Conservation (phyloP, 1,140 invertebrate species). For the Hesperophylax magnus region DNA sequence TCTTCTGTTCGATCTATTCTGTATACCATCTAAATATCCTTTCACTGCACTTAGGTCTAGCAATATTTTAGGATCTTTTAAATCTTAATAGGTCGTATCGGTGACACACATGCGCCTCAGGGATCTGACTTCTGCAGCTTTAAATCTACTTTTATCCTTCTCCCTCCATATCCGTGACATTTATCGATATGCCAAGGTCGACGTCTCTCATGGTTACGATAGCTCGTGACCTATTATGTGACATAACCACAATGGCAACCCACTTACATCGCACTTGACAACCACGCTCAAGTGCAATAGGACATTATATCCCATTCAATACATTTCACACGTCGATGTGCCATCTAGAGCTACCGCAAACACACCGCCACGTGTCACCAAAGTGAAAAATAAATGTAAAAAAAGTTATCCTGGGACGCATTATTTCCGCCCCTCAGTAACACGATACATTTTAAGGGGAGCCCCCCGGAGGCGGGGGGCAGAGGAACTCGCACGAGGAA, state of each 20-base stretch:
- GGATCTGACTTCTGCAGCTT: too few relatives aligned
- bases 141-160: too few relatives aligned
- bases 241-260: background rate
- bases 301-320: background rate
- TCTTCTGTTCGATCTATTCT: too few relatives aligned
- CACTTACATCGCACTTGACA: background rate
- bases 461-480: background rate
- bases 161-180: too few relatives aligned
- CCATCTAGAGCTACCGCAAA: background rate
- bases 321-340: background rate
- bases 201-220: too few relatives aligned
- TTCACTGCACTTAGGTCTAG: too few relatives aligned
- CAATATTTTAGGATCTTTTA: too few relatives aligned
- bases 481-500: background rate
- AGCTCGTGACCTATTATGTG: too few relatives aligned
- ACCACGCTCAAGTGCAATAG: background rate
- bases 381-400: background rate
- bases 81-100: too few relatives aligned
- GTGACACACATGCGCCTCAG: too few relatives aligned
- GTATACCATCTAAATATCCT: too few relatives aligned
- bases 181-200: too few relatives aligned
- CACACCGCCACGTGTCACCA: conserved; percentile 17
- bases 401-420: conserved; percentile 2
- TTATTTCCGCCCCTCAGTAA: conserved; percentile 22
- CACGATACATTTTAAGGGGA: conserved; percentile 2